Base-by-base conservation (phyloP, 2,113 vertebrate species). In the Irena cyanogastra region DNA sequence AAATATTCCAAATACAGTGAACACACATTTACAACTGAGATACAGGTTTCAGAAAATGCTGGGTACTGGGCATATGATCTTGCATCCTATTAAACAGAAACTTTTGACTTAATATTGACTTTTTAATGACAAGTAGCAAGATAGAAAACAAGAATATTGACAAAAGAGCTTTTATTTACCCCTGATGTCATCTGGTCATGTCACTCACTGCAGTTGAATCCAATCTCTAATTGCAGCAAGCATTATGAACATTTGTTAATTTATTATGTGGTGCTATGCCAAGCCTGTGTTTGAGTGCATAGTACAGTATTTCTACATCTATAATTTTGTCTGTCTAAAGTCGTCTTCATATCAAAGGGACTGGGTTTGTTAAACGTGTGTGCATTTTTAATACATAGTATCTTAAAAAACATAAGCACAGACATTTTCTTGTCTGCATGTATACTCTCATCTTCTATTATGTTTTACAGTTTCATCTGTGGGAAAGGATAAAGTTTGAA, bases 131-230 rank as follows among this genome's bases (percentile, higher is more conserved):
- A 97, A 84, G 49, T 23, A 53, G 17, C 16, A 81, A 63, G 63
- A 89, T 5, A 59, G 44, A 95, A 92, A 89, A 89, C 21, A 81
- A 57, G 41, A 65, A 4, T 69, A 89, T 79, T 85, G 70, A 87
- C n/a, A 65, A 82, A 93, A 91, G 70, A 95, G 74, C 68, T 96
- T 93, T 95, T 87, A 69, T 89, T 87, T 94, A 77, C 37, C 57
- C 45, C 59, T 60, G 13, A 72, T 93, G 84, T 97, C 81, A 83
- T 76, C 90, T 89, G 70, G 57, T 76, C 63, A 50, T 80, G 91
- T 91, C 78, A 89, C 19, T 94, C 70, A 90, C n/a, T 5, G 1
- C 16, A 56, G 69, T 56, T 89, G 76, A 85, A 95, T 82, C 33
- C 57, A 87, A 45, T 50, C 53, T 89, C 65, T 95, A 87, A 72